A percentile compares a stretch with the other conserved stretches of the same genome.
phyloP scores from a whole-genome alignment of 2,797 vertebrate genomes.

The Sebastes matsubarae region DNA sequence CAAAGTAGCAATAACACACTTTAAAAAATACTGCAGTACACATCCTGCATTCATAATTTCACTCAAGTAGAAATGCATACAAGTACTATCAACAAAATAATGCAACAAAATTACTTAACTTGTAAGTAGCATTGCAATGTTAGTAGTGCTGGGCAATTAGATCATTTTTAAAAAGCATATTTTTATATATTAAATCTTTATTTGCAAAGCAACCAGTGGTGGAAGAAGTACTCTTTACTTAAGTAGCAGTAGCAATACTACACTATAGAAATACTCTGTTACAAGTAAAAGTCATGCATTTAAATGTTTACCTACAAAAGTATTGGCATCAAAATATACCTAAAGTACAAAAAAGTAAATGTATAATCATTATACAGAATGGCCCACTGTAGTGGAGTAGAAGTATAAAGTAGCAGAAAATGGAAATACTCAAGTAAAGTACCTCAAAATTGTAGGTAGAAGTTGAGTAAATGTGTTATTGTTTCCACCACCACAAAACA shows the following conservation, averaged over 20 bases:
- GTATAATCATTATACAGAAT: background rate
- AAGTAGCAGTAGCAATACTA: background rate
- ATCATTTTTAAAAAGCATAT: background rate
- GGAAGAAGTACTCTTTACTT: background rate
- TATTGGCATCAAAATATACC: background rate
- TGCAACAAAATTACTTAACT: background rate
- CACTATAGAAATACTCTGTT: background rate
- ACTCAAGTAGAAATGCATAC: background rate
- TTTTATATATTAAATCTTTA: background rate
- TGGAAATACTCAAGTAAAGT: background rate
- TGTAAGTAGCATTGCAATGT: background rate
- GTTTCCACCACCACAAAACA: background rate
- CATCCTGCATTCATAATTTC: background rate
- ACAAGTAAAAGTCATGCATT: background rate
- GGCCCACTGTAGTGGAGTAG: background rate
- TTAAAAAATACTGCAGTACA: background rate
- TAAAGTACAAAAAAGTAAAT: too few species aligned
- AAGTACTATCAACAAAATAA: background rate
- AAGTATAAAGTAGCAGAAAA: background rate
- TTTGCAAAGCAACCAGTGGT: background rate
- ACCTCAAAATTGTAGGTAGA: background rate
- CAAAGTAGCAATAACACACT: background rate
- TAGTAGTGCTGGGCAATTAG: background rate
- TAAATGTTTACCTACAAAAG: background rate
- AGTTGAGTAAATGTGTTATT: background rate